phyloP scores from a whole-genome alignment of 35 echinoderm and acorn worm genomes.

The Anneissia japonica region DNA sequence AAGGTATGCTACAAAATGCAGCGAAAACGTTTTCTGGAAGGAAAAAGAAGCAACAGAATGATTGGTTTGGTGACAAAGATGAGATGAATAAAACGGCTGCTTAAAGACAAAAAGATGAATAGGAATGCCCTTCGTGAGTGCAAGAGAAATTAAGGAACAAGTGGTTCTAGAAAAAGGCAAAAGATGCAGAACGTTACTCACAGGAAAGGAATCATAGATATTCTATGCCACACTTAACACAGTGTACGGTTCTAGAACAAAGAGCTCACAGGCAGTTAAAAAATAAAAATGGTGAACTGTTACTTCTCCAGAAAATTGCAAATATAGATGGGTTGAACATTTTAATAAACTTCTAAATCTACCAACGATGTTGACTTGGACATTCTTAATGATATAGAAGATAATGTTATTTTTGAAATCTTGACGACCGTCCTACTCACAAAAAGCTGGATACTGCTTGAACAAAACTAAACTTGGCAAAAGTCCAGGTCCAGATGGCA shows the following conservation, averaged over 20 bases:
- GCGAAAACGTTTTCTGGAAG: too few relatives aligned
- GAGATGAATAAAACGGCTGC: background rate
- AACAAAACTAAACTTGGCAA: background rate
- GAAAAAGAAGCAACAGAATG: background rate
- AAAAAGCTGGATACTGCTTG: background rate
- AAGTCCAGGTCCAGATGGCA: background rate
- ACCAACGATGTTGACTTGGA: background rate
- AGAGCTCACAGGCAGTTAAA: background rate
- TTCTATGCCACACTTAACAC: background rate
- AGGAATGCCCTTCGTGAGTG: background rate
- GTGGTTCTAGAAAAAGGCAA: background rate
- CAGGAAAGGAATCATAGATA: background rate
- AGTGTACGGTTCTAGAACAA: background rate
- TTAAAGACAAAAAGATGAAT: background rate
- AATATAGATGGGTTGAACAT: background rate
- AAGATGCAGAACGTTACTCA: background rate
- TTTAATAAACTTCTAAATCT: too few relatives aligned
- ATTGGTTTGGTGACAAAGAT: background rate
- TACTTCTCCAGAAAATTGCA: background rate
- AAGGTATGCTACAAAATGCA: too few relatives aligned
- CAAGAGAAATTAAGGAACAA: background rate
- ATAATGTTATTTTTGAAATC: background rate
- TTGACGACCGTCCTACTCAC: background rate
- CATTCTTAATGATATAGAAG: background rate
- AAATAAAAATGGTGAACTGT: background rate